A percentile compares a stretch with the other conserved stretches of the same genome.
Conservation (phyloP, 2,888 invertebrate species). For the Elaeidobius kamerunicus region DNA sequence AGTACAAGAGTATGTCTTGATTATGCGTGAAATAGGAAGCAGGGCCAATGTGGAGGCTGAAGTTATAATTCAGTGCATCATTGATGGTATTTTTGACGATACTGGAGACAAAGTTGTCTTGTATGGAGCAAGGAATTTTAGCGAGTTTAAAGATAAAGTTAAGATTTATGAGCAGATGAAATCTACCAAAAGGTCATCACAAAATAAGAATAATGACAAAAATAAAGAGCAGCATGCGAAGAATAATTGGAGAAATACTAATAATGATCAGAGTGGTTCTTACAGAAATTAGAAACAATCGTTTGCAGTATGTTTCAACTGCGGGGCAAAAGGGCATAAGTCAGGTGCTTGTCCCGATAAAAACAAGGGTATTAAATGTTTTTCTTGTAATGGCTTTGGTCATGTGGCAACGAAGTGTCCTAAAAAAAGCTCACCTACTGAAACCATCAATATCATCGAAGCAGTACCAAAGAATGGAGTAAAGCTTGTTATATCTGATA, state of each 20-base stretch:
- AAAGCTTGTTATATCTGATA: neutral
- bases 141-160: neutral
- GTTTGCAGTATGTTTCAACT: neutral
- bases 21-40: neutral
- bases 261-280: no score
- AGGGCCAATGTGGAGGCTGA: neutral
- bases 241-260: no score
- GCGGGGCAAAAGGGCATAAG: neutral
- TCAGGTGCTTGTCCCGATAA: neutral
- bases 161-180: neutral
- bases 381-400: neutral
- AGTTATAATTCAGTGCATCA: neutral
- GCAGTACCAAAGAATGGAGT: neutral
- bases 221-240: neutral
- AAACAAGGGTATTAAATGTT: neutral
- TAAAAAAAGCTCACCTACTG: neutral
- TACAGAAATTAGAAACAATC: neutral
- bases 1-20: conserved; percentile 42
- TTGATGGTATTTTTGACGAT: neutral
- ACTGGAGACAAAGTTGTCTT: neutral
- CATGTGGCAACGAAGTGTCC: neutral
- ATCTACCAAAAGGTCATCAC: neutral
- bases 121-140: neutral
- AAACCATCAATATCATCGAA: neutral
- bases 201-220: neutral